Base-by-base conservation (phyloP, 2,113 vertebrate genomes). In the Mus musculus region DNA sequence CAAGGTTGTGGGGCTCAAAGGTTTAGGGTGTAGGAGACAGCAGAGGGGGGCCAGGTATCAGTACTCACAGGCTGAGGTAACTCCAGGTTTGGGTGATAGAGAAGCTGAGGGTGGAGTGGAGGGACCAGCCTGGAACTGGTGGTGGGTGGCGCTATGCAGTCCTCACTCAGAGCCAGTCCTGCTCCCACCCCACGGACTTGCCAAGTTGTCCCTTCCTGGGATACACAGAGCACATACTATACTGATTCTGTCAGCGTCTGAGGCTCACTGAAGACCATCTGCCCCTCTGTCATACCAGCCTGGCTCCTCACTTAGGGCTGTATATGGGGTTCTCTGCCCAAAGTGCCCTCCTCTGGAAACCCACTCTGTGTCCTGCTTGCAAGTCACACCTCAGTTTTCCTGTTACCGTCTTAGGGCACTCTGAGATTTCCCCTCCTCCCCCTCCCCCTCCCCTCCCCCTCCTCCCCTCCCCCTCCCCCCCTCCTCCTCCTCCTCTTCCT, bases 261-360 rank as follows among this genome's bases (percentile, higher is more conserved):
- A 5, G 36, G 33, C 72, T 77, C n/a, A 7, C 26, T 46, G 26
- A 33, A 3, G 24, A 42, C 75, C 61, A 30, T 24, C 20, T 1
- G 0, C 16, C 36, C 26, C 3, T 19, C 52, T 4, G 1, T 11
- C 17, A 11, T 26, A 17, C 26, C 5, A 42, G 42, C 20, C 67
- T 54, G 14, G 49, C 16, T 76, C 75, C 61, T 61, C 1, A 39
- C 61, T 5, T 91, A 80, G 89, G 75, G 85, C n/a, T 92, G 80
- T 33, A n/a, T 7, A 36, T 0, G 4, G 71, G 24, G n/a, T 42
- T 10, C n/a, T 88, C 49, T 54, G 72, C 42, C 75, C 39, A n/a
- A 4, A 67, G 24, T 12, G 1, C 1, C 0, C 56, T 33, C 78
- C 67, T 72, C 28, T 26, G 33, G 49, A 89, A 91, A 88, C 0